Conservation (phyloP, 2,888 invertebrate genomes). For the Hirtodrosophila alboralis region DNA sequence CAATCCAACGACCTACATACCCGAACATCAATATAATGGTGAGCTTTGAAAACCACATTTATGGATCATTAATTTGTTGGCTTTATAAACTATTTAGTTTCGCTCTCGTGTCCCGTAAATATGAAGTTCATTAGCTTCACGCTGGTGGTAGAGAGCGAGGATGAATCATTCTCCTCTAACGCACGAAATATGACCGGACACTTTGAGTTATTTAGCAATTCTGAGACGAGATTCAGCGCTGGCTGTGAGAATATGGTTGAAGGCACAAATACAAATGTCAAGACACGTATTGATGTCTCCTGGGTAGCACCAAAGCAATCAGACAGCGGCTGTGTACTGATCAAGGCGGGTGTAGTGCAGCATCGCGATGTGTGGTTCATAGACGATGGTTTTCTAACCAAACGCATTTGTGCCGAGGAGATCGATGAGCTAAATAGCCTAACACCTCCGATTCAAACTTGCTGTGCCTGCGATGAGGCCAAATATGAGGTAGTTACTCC, state of each 20-base stretch:
- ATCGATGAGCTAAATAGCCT: slow-evolving; percentile 87
- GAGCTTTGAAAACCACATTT: slow-evolving; percentile 59
- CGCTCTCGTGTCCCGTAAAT: slow-evolving; percentile 87
- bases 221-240: slow-evolving; percentile 90
- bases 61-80: not conserved
- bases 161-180: slow-evolving; percentile 65
- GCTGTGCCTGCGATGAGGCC: slow-evolving; percentile 98
- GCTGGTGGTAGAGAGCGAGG: slow-evolving; percentile 90
- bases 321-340: slow-evolving; percentile 91
- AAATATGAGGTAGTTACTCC: slow-evolving; percentile 91
- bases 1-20: slow-evolving; percentile 88
- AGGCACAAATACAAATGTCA: slow-evolving; percentile 91
- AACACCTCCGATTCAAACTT: slow-evolving; percentile 88
- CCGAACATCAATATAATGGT: slow-evolving; percentile 90
- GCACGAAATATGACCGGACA: slow-evolving; percentile 85
- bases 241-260: slow-evolving; percentile 93
- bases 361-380: slow-evolving; percentile 91
- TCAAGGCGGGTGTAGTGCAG: slow-evolving; percentile 91
- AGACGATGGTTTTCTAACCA: slow-evolving; percentile 90
- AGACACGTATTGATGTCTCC: slow-evolving; percentile 88
- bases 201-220: slow-evolving; percentile 89
- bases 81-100: slow-evolving; percentile 84
- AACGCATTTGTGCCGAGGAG: slow-evolving; percentile 89
- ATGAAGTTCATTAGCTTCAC: slow-evolving; percentile 92
- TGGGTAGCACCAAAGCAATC: slow-evolving; percentile 92